phyloP scores from a whole-genome alignment of 2,888 invertebrate genomes.

The Odontothrips loti region DNA sequence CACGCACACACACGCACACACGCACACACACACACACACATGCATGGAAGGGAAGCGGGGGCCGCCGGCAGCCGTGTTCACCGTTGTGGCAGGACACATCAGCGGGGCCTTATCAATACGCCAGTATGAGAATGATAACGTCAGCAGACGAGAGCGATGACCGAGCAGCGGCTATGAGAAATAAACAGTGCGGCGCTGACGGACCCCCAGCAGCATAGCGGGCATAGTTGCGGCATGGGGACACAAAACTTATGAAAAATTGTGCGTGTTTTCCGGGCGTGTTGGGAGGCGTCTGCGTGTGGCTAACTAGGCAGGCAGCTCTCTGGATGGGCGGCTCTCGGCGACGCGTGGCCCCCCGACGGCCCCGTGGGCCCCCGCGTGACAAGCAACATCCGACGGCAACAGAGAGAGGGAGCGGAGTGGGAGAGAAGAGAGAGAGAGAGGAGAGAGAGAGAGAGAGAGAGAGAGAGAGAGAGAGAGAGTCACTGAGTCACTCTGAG shows the following conservation, averaged over 20 bases:
- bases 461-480: neutral
- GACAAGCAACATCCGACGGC: neutral
- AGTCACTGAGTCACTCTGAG: too few relatives aligned
- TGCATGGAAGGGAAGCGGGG: too few relatives aligned
- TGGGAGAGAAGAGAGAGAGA: neutral
- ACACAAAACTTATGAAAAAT: too few relatives aligned
- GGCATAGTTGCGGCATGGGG: too few relatives aligned
- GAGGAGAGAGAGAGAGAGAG: constrained; percentile 1
- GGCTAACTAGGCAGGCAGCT: neutral
- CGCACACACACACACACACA: neutral
- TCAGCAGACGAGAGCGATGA: too few relatives aligned
- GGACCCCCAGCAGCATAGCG: too few relatives aligned
- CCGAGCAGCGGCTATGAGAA: too few relatives aligned
- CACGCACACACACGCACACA: neutral
- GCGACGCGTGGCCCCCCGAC: neutral
- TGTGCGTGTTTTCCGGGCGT: neutral
- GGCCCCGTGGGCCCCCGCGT: neutral
- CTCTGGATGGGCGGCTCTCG: constrained; percentile 8
- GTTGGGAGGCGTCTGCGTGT: neutral
- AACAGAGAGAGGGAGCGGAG: neutral
- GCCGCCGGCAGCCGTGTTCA: too few relatives aligned
- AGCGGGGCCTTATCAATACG: too few relatives aligned
- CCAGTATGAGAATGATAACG: too few relatives aligned
- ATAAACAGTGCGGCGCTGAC: too few relatives aligned
- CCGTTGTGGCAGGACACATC: too few relatives aligned